These are phyloP conservation scores for Butorides virescens DNA, from an alignment of 2,113 vertebrate genomes.

Conservation along the genomic window DNA sequence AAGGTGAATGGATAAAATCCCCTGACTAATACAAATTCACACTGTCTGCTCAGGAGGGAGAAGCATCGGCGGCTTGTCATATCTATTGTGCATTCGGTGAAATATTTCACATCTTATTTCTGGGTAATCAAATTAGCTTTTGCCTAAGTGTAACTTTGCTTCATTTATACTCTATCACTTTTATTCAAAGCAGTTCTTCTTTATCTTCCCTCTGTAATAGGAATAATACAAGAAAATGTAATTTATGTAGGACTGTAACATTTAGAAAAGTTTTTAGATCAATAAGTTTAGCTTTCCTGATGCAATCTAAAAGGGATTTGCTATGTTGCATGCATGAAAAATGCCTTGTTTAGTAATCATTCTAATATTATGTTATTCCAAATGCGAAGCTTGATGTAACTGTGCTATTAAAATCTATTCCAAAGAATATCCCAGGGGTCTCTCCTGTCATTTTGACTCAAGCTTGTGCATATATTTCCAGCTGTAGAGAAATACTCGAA, in stretches of 20 bases:
- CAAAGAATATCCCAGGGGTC: background rate
- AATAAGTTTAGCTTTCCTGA: slow-evolving; percentile 22
- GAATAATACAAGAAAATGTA: background rate
- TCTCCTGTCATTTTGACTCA: slow-evolving; percentile 25
- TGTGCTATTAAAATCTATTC: slow-evolving; percentile 34
- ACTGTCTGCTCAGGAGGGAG: background rate
- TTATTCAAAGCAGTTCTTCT: background rate
- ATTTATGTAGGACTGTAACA: background rate
- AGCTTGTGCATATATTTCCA: slow-evolving; percentile 42
- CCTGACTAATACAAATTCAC: slow-evolving; percentile 32
- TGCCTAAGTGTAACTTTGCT: background rate
- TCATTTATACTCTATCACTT: background rate
- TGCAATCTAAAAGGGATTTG: slow-evolving; percentile 14
- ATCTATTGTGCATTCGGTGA: slow-evolving; percentile 1
- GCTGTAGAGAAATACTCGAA: slow-evolving; percentile 9
- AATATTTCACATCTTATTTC: slow-evolving; percentile 8
- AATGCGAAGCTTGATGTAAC: slow-evolving; percentile 31
- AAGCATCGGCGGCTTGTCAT: background rate
- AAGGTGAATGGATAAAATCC: background rate
- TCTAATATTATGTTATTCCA: slow-evolving; percentile 6
- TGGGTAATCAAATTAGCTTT: slow-evolving; percentile 14
- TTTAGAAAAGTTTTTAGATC: background rate
- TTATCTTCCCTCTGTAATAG: background rate
- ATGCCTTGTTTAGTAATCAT: slow-evolving; percentile 22
- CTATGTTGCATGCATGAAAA: background rate